Conservation (phyloP, 1,140 invertebrate species). For the Leucophenga varia region DNA sequence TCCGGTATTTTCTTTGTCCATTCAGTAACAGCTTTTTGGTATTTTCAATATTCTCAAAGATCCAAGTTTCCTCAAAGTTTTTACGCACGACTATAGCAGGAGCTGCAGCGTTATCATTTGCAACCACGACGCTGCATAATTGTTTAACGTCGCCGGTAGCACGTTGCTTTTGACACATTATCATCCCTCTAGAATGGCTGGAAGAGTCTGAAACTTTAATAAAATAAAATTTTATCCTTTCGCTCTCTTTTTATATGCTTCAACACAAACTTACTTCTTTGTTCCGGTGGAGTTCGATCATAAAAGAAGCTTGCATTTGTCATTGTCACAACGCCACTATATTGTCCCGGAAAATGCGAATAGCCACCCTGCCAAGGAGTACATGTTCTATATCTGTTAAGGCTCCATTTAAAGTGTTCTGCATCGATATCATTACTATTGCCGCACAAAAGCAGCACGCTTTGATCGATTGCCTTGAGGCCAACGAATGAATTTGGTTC, state of each 20-base stretch:
- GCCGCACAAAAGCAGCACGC: constrained; percentile 68
- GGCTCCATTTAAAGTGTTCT: constrained; percentile 50
- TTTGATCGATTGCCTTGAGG: constrained; percentile 82
- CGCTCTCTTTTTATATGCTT: too few relatives aligned
- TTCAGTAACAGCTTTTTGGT: constrained; percentile 48
- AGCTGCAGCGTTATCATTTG: too few relatives aligned
- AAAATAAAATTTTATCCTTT: too few relatives aligned
- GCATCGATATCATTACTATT: constrained; percentile 35
- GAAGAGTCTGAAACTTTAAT: too few relatives aligned
- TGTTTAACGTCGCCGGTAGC: background rate
- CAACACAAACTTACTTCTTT: constrained; percentile 31
- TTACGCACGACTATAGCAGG: constrained; percentile 25
- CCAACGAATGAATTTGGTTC: constrained; percentile 84
- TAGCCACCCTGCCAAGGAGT: constrained; percentile 48
- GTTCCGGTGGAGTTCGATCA: constrained; percentile 29
- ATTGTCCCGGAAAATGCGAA: constrained; percentile 43
- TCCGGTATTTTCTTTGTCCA: constrained; percentile 69
- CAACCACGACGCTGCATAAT: constrained; percentile 25
- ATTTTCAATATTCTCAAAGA: constrained; percentile 44
- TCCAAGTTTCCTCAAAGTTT: constrained; percentile 49
- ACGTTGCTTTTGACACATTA: too few relatives aligned
- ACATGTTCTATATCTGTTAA: constrained; percentile 35
- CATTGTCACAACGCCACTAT: constrained; percentile 42
- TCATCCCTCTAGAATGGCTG: too few relatives aligned
- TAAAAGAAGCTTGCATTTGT: constrained; percentile 49